Evolutionary conservation across 2,888 invertebrate species (phyloP), one percentile per base, ranked within the genome.

Genomic region (Chaetogeoica ovagalla): DNA sequence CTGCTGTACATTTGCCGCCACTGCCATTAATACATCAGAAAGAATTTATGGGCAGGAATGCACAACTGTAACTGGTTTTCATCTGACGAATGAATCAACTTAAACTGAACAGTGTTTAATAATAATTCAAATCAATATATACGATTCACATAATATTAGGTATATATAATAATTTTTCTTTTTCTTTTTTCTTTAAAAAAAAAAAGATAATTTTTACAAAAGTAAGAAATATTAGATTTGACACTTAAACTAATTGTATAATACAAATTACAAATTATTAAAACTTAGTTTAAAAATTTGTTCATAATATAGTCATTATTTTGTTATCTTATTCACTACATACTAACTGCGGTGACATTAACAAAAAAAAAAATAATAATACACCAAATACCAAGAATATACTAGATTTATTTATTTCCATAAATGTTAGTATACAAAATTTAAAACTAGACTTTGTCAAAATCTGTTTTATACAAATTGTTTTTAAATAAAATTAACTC

Each of bases 221-320:
- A 79, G 70, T 79, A 79, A 70, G 69, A 79, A 79, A 79, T 71
- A 79, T 70, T 70, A 62, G 70, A 63, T 63, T 79, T 62, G 1
- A 77, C 68, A 57, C 77, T 70, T 77, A 77, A 77, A 77, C 77
- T 79, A 79, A 70, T 57, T 71, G 70, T 79, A 79, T 70, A 68
- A 71, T 79, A 63, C 63, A 79, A 70, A 63, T 79, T 43, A 63
- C 63, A 79, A 70, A 63, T 79, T n/a, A 79, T 79, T 68, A 69
- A 76, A 68, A 76, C 75, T 68, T 69, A 77, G 30, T 68, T 65
- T 76, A 57, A 77, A 69, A 15, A 79, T 79, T 77, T 79, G 77
- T 79, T 79, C 77, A 79, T 79, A 70, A 62, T 63, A 52, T 62
- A 79, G 70, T 39, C 63, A 62, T 63, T 66, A 59, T 30, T 57